These are phyloP conservation scores for Mustela nigripes DNA, from an alignment of 2,113 vertebrate species.

Conservation along the genomic window DNA sequence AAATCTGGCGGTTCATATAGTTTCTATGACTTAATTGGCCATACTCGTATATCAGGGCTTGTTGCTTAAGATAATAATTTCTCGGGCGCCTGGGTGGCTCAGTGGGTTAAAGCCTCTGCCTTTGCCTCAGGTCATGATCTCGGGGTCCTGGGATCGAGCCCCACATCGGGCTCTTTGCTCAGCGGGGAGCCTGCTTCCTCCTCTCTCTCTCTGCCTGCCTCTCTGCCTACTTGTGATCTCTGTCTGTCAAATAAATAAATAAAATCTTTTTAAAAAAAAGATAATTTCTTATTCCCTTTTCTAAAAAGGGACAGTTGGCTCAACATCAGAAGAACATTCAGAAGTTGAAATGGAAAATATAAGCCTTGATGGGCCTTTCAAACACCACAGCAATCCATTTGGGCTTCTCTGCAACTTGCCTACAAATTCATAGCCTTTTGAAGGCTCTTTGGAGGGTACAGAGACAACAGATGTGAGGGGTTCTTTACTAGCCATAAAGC, in stretches of 20 bases:
- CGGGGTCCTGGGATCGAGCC: too few relatives aligned
- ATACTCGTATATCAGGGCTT: not conserved
- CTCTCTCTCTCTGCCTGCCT: too few relatives aligned
- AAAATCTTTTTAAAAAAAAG: too few relatives aligned
- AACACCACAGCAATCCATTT: not conserved
- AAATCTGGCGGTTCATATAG: not conserved
- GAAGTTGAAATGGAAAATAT: not conserved
- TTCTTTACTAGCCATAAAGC: not conserved
- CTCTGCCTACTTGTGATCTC: too few relatives aligned
- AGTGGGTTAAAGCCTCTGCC: too few relatives aligned
- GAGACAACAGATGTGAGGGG: not conserved
- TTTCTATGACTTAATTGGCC: slow-evolving; percentile 45
- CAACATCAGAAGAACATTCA: not conserved
- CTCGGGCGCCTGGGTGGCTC: not conserved
- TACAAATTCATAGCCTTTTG: not conserved
- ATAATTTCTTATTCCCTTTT: slow-evolving; percentile 51
- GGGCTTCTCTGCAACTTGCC: not conserved
- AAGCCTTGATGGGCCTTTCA: not conserved
- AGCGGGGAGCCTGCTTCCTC: too few relatives aligned
- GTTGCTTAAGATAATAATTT: slow-evolving; percentile 55
- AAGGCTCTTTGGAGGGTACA: not conserved
- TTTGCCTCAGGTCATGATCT: too few relatives aligned
- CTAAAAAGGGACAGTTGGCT: slow-evolving; percentile 12
- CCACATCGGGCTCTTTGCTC: too few relatives aligned
- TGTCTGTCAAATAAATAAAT: too few relatives aligned